phyloP scores from a whole-genome alignment of 2,113 vertebrate species.

The Podarcis muralis region DNA sequence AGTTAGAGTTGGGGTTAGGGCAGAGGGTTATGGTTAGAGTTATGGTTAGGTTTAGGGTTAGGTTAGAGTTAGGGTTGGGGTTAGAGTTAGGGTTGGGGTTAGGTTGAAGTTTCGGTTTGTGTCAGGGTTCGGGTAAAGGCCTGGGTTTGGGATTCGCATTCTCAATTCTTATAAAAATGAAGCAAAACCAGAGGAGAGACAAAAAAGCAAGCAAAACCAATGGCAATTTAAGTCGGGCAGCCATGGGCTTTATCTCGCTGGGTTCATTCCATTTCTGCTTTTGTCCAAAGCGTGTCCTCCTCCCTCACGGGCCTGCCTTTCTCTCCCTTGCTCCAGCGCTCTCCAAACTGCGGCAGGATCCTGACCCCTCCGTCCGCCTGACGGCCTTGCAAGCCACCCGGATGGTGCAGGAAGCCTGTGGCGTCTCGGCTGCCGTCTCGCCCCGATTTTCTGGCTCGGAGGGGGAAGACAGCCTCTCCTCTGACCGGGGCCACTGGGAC shows the following conservation, averaged over 20 bases:
- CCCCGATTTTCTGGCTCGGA: neutral
- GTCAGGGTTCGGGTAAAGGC: too few relatives aligned
- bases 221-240: neutral
- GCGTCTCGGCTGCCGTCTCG: neutral
- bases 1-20: too few relatives aligned
- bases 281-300: too few relatives aligned
- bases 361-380: neutral
- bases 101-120: too few relatives aligned
- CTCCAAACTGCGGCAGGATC: neutral
- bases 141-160: too few relatives aligned
- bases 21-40: too few relatives aligned
- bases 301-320: fast-evolving
- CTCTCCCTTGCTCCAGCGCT: neutral
- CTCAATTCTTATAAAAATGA: too few relatives aligned
- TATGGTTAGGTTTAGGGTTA: too few relatives aligned
- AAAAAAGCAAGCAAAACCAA: neutral
- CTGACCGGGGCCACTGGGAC: neutral
- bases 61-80: too few relatives aligned
- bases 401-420: neutral
- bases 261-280: too few relatives aligned
- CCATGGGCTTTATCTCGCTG: neutral
- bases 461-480: neutral
- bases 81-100: too few relatives aligned
- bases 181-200: neutral
- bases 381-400: neutral